phyloP scores from a whole-genome alignment of 2,888 invertebrate species.

The Acleris literana region DNA sequence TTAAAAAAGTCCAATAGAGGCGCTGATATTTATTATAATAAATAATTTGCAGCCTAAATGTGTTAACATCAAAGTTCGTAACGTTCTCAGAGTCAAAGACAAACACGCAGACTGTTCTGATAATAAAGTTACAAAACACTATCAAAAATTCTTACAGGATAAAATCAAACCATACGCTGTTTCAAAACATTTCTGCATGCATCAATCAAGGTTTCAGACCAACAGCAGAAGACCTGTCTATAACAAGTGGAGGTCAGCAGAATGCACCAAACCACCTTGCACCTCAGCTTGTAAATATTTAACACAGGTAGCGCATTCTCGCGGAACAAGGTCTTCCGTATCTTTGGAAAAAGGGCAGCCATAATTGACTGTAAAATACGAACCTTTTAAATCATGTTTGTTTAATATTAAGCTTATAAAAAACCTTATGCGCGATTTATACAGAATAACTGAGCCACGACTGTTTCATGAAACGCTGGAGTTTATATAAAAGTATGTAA shows the following conservation, averaged over 20 bases:
- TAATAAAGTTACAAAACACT: too few relatives aligned
- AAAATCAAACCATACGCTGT: background rate
- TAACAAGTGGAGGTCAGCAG: conserved; percentile 20
- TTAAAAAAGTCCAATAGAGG: too few relatives aligned
- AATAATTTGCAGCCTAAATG: too few relatives aligned
- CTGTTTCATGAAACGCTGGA: too few relatives aligned
- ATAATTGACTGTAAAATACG: conserved; percentile 20
- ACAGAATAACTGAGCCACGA: too few relatives aligned
- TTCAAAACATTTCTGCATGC: background rate
- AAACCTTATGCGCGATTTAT: background rate
- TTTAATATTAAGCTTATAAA: conserved; percentile 5
- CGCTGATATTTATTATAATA: too few relatives aligned
- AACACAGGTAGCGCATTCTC: conserved; percentile 22
- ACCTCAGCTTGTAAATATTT: conserved; percentile 31
- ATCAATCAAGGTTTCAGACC: conserved; percentile 12
- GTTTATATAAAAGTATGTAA: too few relatives aligned
- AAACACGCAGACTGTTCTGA: too few relatives aligned
- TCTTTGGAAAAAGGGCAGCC: conserved; percentile 31
- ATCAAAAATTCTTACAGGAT: too few relatives aligned
- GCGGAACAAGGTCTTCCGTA: conserved; percentile 31
- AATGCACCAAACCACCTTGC: conserved; percentile 34
- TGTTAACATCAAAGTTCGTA: too few relatives aligned
- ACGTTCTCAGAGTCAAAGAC: too few relatives aligned
- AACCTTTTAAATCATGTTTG: conserved; percentile 13
- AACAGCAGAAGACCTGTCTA: conserved; percentile 1